Conservation (phyloP, 2,888 invertebrate species). For the Dromius quadrimaculatus region DNA sequence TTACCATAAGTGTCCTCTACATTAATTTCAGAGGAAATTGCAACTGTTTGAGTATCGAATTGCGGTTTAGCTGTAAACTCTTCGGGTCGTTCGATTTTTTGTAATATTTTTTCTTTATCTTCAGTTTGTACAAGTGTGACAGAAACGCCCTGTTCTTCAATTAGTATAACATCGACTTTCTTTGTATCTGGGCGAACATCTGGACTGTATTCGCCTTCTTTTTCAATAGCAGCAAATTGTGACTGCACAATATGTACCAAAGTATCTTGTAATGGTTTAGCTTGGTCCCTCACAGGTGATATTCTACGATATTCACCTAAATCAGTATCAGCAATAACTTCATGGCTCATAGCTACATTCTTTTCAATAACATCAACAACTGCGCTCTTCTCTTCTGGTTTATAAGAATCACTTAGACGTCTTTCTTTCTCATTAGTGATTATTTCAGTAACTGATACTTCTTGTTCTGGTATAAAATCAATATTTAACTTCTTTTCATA, state of each 20-base stretch:
- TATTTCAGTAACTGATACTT: conserved; percentile 73
- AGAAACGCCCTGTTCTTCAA: conserved; percentile 72
- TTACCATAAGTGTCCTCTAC: conserved; percentile 64
- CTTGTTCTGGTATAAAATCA: conserved; percentile 71
- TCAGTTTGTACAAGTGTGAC: conserved; percentile 70
- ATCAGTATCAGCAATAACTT: conserved; percentile 65
- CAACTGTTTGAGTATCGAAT: conserved; percentile 70
- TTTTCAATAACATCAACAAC: conserved; percentile 68
- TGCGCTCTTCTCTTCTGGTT: conserved; percentile 68
- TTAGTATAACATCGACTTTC: conserved; percentile 68
- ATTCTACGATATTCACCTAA: conserved; percentile 66
- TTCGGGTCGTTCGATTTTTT: conserved; percentile 63
- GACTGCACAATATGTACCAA: conserved; percentile 66
- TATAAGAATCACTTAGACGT: conserved; percentile 64
- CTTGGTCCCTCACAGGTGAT: conserved; percentile 65
- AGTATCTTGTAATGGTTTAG: conserved; percentile 65
- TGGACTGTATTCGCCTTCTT: conserved; percentile 67
- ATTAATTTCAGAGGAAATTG: conserved; percentile 71
- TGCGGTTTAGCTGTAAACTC: conserved; percentile 69
- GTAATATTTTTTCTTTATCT: conserved; percentile 69
- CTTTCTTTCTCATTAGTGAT: conserved; percentile 69
- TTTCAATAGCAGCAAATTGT: conserved; percentile 68
- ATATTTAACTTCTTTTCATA: conserved; percentile 70
- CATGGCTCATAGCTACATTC: conserved; percentile 69
- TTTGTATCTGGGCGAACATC: conserved; percentile 70